phyloP scores from a whole-genome alignment of 2,888 invertebrate species.

The Heliconius aoede region DNA sequence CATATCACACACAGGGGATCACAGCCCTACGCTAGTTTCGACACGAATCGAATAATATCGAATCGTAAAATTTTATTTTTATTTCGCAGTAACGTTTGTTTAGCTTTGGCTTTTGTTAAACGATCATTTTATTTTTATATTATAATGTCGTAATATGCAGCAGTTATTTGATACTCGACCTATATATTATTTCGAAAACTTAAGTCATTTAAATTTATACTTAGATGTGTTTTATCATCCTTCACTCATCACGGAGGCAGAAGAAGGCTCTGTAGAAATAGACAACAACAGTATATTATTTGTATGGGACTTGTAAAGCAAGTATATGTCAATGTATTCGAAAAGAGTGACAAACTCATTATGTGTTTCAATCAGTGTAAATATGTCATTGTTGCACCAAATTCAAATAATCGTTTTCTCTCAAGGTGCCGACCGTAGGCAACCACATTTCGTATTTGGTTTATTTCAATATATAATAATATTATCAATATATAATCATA shows the following conservation, averaged over 20 bases:
- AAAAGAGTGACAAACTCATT: too few species aligned
- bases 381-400: too few species aligned
- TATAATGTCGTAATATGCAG: conserved; percentile 42
- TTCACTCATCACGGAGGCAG: too few species aligned
- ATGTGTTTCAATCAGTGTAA: too few species aligned
- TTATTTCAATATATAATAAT: too few species aligned
- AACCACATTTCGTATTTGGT: conserved; percentile 49
- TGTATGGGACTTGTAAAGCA: too few species aligned
- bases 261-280: too few species aligned
- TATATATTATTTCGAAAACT: background rate
- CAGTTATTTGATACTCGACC: conserved; percentile 2
- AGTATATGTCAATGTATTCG: too few species aligned
- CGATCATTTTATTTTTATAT: conserved; percentile 47
- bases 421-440: conserved; percentile 47
- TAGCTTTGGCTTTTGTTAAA: conserved; percentile 52
- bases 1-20: conserved; percentile 47
- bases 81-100: conserved; percentile 65
- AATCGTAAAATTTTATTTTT: conserved; percentile 66
- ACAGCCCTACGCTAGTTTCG: conserved; percentile 55
- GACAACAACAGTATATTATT: too few species aligned
- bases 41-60: conserved; percentile 42
- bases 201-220: background rate
- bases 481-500: too few species aligned
- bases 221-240: background rate
- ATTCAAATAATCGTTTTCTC: background rate